These are phyloP conservation scores for Heliothis subflexa DNA, from an alignment of 1,140 invertebrate genomes.

Conservation along the genomic window DNA sequence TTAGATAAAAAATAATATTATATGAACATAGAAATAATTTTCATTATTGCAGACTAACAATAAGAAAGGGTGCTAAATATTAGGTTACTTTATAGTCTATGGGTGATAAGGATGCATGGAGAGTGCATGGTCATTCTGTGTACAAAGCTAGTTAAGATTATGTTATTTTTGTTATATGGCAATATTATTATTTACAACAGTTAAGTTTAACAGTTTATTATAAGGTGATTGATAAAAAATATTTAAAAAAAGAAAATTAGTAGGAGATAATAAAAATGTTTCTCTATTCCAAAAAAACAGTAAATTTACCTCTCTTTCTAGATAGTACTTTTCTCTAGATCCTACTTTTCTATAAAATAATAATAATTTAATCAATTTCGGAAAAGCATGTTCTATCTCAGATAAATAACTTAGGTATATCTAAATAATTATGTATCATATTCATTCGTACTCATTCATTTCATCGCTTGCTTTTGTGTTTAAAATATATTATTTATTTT, in stretches of 20 bases:
- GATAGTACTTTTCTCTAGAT: neutral
- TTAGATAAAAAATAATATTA: too few relatives aligned
- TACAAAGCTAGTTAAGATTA: neutral
- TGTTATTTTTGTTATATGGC: too few relatives aligned
- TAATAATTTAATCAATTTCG: neutral
- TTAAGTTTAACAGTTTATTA: too few relatives aligned
- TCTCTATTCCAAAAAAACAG: too few relatives aligned
- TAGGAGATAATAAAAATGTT: too few relatives aligned
- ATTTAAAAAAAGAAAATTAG: too few relatives aligned
- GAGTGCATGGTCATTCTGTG: slow-evolving; percentile 31
- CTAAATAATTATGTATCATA: neutral
- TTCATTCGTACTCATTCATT: slow-evolving; percentile 55
- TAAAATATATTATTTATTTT: slow-evolving; percentile 48
- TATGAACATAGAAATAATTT: too few relatives aligned
- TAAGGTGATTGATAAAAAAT: too few relatives aligned
- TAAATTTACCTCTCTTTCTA: neutral
- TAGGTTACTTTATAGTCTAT: neutral
- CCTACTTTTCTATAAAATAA: neutral
- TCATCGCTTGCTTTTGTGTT: slow-evolving; percentile 74
- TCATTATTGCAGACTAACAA: neutral
- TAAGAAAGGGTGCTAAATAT: neutral
- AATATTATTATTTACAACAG: neutral
- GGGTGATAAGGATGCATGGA: slow-evolving; percentile 35
- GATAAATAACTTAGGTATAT: neutral
- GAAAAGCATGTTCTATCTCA: neutral